Evolutionary conservation across 2,797 vertebrate species (phyloP).

Genomic region (Nyctibius grandis): DNA sequence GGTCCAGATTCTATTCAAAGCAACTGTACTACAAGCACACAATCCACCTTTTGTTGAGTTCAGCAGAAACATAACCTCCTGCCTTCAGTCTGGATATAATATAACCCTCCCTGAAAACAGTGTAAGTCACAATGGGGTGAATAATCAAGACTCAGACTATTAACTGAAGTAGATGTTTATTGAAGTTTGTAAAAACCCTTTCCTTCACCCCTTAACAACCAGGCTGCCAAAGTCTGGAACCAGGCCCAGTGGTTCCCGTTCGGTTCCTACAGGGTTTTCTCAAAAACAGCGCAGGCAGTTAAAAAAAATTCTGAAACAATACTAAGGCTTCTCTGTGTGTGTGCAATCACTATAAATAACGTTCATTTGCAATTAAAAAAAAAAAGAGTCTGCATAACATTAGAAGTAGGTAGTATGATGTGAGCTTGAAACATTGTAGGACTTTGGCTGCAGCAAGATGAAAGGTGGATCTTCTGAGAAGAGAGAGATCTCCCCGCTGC

Average conservation of each 20-base stretch:
- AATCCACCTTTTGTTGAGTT: slow-evolving; percentile 57
- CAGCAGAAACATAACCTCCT: slow-evolving; percentile 41
- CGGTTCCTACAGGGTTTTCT: background rate
- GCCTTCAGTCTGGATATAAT: slow-evolving; percentile 10
- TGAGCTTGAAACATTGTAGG: background rate
- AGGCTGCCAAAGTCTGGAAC: background rate
- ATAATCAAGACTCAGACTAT: background rate
- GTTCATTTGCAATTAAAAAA: background rate
- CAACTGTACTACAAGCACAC: slow-evolving; percentile 10
- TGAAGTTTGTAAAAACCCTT: background rate
- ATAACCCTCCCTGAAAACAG: background rate
- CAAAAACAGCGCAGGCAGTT: fast-evolving
- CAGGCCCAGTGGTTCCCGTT: background rate
- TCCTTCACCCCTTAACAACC: background rate
- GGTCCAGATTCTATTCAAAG: slow-evolving; percentile 57
- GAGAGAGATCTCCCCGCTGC: background rate
- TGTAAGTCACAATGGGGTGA: background rate
- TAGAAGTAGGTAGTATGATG: background rate
- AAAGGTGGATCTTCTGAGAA: background rate
- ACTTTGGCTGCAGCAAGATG: background rate
- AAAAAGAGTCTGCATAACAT: background rate
- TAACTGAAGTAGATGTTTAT: background rate
- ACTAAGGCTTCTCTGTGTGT: background rate
- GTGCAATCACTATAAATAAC: background rate
- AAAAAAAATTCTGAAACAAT: background rate